These are phyloP conservation scores for Exocentrus adspersus DNA, from an alignment of 2,888 invertebrate species.

Conservation along the genomic window DNA sequence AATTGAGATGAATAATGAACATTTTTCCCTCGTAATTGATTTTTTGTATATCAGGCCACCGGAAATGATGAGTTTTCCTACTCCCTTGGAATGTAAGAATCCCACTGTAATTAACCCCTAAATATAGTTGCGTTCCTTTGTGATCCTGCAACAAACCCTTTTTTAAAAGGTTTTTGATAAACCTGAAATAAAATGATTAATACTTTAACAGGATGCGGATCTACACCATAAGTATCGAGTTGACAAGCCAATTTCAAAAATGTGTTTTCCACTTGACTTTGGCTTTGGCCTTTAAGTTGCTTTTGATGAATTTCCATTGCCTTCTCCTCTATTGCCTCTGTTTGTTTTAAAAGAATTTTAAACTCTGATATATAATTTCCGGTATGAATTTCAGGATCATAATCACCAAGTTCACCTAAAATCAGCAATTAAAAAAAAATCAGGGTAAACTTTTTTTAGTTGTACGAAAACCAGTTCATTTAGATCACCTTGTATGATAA, in stretches of 20 bases:
- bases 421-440: conserved; percentile 11
- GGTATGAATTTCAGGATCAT: conserved; percentile 86
- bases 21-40: conserved; percentile 98
- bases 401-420: conserved; percentile 94
- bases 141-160: conserved; percentile 77
- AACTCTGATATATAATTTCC: conserved; percentile 92
- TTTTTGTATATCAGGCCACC: conserved; percentile 95
- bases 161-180: conserved; percentile 31
- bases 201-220: conserved; percentile 98
- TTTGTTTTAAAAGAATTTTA: conserved; percentile 92
- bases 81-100: conserved; percentile 95
- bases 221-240: conserved; percentile 96
- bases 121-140: conserved; percentile 88
- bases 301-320: conserved; percentile 92
- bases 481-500: conserved; percentile 89
- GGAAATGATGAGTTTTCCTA: conserved; percentile 92
- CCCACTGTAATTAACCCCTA: conserved; percentile 95
- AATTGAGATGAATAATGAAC: conserved; percentile 94
- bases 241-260: conserved; percentile 92
- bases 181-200: conserved; percentile 20
- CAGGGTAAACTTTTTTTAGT: not conserved
- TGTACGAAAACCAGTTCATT: not conserved
- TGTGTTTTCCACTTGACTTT: conserved; percentile 87
- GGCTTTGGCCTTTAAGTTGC: conserved; percentile 85
- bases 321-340: conserved; percentile 89